Percentiles rank a stretch among this genome's conserved stretches.
Evolutionary conservation across 2,113 vertebrate species (phyloP).

Genomic region (Ceratotherium simum): DNA sequence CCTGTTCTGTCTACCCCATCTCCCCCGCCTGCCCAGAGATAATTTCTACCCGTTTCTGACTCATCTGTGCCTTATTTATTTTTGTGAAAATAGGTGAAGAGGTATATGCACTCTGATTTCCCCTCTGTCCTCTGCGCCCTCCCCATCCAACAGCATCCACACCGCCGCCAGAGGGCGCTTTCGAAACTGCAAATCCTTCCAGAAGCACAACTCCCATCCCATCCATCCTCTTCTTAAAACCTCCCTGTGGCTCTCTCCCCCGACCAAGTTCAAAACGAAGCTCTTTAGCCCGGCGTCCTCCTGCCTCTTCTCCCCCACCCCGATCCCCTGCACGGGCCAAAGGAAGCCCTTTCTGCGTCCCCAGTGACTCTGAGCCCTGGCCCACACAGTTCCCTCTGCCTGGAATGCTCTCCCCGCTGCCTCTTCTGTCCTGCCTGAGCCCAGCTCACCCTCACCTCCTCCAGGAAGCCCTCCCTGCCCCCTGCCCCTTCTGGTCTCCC

Average conservation of each 20-base stretch:
- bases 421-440: not conserved
- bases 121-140: not conserved
- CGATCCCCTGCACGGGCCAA: fast-evolving
- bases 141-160: not conserved
- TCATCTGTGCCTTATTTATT: not conserved
- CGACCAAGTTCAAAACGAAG: not conserved
- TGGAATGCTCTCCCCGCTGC: not conserved
- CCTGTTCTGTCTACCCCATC: not conserved
- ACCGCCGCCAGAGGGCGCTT: constrained; percentile 84
- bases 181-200: not conserved
- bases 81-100: not conserved
- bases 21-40: not conserved
- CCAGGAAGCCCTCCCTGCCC: not conserved
- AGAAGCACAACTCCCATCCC: not conserved
- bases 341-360: not conserved
- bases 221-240: not conserved
- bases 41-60: not conserved
- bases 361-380: not conserved
- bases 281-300: not conserved
- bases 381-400: not conserved
- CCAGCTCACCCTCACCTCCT: not conserved
- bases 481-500: not conserved
- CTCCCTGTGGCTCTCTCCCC: not conserved
- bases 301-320: not conserved
- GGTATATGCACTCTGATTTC: not conserved